Conservation (phyloP, 2,888 invertebrate species). For the Atrina japonica region DNA sequence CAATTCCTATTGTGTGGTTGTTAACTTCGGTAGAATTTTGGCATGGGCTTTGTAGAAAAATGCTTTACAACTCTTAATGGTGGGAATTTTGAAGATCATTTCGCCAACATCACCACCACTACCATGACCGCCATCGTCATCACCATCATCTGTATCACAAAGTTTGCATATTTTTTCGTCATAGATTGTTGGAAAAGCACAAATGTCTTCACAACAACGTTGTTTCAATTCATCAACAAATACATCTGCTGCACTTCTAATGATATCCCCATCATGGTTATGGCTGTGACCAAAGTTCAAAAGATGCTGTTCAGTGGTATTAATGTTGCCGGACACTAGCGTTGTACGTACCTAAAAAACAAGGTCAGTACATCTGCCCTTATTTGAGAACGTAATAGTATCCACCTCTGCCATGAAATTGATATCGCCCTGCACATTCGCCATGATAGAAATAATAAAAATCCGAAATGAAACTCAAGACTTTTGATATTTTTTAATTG, state of each 20-base stretch:
- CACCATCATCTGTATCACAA: slow-evolving; percentile 19
- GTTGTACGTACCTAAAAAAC: too few relatives aligned
- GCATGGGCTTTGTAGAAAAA: slow-evolving; percentile 19
- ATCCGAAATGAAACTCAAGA: too few relatives aligned
- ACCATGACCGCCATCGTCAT: slow-evolving; percentile 18
- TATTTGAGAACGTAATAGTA: too few relatives aligned
- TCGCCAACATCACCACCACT: slow-evolving; percentile 21
- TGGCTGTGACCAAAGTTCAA: too few relatives aligned
- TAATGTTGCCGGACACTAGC: too few relatives aligned
- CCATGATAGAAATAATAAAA: too few relatives aligned
- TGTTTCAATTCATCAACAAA: slow-evolving; percentile 4
- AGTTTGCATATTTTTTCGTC: slow-evolving; percentile 11
- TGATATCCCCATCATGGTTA: too few relatives aligned
- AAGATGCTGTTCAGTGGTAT: too few relatives aligned
- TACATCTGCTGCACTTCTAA: not conserved
- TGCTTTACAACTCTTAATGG: slow-evolving; percentile 24
- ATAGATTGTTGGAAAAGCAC: slow-evolving; percentile 26
- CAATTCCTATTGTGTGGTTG: slow-evolving; percentile 11
- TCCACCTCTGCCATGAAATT: too few relatives aligned
- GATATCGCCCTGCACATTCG: too few relatives aligned
- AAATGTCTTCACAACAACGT: slow-evolving; percentile 17
- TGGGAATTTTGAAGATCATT: slow-evolving; percentile 20
- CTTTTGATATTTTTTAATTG: too few relatives aligned
- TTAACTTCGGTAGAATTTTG: slow-evolving; percentile 10
- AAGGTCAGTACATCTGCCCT: too few relatives aligned